Conservation (phyloP, 2,888 invertebrate species). For the Zelleria hepariella region DNA sequence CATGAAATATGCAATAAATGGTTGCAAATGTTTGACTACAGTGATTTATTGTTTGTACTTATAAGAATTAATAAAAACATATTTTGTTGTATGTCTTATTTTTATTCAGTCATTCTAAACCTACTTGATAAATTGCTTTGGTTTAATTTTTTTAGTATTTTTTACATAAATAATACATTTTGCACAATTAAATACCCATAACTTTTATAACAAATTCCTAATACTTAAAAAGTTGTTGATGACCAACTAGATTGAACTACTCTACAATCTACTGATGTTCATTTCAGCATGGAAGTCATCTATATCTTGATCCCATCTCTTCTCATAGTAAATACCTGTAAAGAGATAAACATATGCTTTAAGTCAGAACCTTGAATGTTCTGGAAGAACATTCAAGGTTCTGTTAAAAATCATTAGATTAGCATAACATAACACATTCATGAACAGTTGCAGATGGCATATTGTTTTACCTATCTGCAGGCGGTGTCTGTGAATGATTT, state of each 20-base stretch:
- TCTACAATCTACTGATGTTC: conserved; percentile 75
- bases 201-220: no score
- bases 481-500: no score
- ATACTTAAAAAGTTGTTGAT: no score
- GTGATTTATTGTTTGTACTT: not conserved
- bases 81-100: not conserved
- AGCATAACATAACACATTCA: no score
- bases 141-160: not conserved
- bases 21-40: not conserved
- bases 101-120: not conserved
- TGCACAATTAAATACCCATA: no score
- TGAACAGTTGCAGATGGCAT: no score
- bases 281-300: conserved; percentile 85
- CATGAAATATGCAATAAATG: not conserved
- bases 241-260: no score
- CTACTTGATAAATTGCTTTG: not conserved
- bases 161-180: no score
- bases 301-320: conserved; percentile 92
- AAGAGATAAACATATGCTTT: conserved; percentile 8
- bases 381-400: no score
- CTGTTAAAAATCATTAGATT: no score
- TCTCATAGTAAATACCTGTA: conserved; percentile 86
- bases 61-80: not conserved
- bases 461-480: no score
- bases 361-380: no score